phyloP scores from a whole-genome alignment of 2,797 vertebrate species.

The Yasuhikotakia modesta region DNA sequence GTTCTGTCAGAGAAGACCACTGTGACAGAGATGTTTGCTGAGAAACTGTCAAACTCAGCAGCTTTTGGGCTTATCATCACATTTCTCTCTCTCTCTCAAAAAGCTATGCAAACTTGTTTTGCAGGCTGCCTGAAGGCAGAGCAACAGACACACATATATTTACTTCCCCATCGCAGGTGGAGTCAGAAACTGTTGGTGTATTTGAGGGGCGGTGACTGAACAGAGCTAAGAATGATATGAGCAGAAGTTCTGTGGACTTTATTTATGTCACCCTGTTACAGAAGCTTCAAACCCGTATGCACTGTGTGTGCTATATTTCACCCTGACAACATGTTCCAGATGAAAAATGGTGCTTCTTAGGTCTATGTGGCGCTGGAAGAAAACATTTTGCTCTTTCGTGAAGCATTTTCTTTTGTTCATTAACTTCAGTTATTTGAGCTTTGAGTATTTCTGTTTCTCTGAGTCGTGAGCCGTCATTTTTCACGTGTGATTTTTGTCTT shows the following conservation, averaged over 20 bases:
- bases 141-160: neutral
- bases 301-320: constrained; percentile 13
- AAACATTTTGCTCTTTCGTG: constrained; percentile 11
- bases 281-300: neutral
- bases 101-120: constrained; percentile 8
- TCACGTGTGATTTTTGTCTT: constrained; percentile 4
- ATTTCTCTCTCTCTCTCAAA: constrained; percentile 1
- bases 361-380: constrained; percentile 19
- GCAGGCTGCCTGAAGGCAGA: constrained; percentile 11
- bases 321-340: constrained; percentile 18
- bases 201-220: constrained; percentile 16
- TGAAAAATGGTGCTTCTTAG: constrained; percentile 26
- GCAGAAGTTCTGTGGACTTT: constrained; percentile 28
- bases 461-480: constrained; percentile 11
- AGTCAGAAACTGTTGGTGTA: neutral
- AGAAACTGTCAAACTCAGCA: neutral
- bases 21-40: neutral
- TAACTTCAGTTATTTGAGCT: constrained; percentile 20
- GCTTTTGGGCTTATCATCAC: neutral
- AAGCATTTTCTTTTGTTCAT: constrained; percentile 10
- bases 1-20: neutral
- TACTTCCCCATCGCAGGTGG: neutral
- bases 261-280: constrained; percentile 30
- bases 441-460: constrained; percentile 1
- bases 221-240: constrained; percentile 10